Conservation (phyloP, 2,888 invertebrate genomes). For the Sesia apiformis region DNA sequence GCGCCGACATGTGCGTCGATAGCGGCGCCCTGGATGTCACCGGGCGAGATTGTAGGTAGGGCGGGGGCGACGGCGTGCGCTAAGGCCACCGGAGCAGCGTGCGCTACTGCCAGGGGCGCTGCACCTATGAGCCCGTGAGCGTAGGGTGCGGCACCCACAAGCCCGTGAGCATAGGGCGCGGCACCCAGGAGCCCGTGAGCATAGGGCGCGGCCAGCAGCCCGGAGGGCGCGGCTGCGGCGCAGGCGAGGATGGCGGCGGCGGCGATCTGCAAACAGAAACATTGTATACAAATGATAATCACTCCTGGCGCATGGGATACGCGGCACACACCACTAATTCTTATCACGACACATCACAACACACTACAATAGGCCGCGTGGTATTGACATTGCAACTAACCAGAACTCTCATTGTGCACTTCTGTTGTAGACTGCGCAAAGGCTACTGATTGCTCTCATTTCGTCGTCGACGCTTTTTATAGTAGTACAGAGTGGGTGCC, state of each 20-base stretch:
- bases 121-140: constrained; percentile 18
- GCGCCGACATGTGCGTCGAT: constrained; percentile 67
- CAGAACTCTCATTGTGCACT: constrained; percentile 73
- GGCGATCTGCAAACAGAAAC: constrained; percentile 65
- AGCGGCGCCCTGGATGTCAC: constrained; percentile 57
- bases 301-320: background rate
- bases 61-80: constrained; percentile 33
- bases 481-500: constrained; percentile 31
- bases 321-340: constrained; percentile 6
- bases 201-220: constrained; percentile 35
- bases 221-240: constrained; percentile 16
- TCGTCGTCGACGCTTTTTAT: constrained; percentile 56
- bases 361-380: constrained; percentile 4
- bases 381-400: constrained; percentile 36
- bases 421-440: constrained; percentile 71
- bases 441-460: constrained; percentile 70
- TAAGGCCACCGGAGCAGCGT: constrained; percentile 28
- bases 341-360: constrained; percentile 6
- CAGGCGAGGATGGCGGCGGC: constrained; percentile 45
- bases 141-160: constrained; percentile 12
- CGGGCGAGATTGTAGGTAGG: constrained; percentile 60
- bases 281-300: constrained; percentile 12
- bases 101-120: constrained; percentile 19
- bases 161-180: constrained; percentile 17
- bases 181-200: constrained; percentile 40